Conservation (phyloP, 2,797 vertebrate species). For the Sarcoramphus papa region DNA sequence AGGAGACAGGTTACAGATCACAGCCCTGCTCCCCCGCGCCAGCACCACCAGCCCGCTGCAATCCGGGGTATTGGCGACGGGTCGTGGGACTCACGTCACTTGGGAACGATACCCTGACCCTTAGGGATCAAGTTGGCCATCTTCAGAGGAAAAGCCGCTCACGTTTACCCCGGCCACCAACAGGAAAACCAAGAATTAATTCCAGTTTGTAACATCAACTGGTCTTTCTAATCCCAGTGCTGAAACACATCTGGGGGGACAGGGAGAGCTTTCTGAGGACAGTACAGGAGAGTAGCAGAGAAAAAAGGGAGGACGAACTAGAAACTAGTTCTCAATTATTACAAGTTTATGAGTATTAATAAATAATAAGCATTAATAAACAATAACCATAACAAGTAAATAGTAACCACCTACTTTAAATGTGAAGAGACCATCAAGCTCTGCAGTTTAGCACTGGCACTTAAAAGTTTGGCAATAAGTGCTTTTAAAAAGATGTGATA, state of each 20-base stretch:
- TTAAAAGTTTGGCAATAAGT: not conserved
- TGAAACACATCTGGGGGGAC: not conserved
- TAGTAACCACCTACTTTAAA: not conserved
- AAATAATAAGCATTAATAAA: not conserved
- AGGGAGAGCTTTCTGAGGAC: not conserved
- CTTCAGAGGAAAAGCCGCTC: not conserved
- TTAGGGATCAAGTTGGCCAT: accelerated
- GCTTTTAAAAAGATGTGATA: not conserved
- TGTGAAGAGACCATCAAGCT: not conserved
- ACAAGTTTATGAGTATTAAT: not conserved
- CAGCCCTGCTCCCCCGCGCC: not conserved
- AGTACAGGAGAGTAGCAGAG: not conserved
- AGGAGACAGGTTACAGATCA: not conserved
- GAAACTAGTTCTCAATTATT: not conserved
- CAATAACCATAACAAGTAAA: not conserved
- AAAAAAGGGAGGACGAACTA: not conserved
- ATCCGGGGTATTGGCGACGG: accelerated
- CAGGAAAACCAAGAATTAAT: not conserved
- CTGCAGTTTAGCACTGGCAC: not conserved
- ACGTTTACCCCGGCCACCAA: not conserved
- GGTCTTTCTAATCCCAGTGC: not conserved
- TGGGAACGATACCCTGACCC: accelerated
- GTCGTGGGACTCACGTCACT: accelerated
- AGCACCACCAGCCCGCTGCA: accelerated
- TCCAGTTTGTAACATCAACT: not conserved